Base-by-base conservation (phyloP, 37 sponge, comb jelly and placozoan species). In the Ephydatia muelleri region DNA sequence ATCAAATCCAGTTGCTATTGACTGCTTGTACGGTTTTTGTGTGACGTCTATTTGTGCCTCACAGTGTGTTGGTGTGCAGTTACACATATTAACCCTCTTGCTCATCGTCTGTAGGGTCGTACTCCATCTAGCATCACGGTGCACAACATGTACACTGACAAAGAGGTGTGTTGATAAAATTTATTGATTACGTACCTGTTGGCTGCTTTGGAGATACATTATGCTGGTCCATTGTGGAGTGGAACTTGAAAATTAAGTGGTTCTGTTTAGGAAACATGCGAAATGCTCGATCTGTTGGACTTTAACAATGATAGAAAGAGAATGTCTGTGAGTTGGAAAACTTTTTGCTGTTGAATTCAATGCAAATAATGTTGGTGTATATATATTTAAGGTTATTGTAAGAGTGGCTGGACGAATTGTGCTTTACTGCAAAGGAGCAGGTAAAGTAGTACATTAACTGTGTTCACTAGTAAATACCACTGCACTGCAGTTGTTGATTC, bases 241-340 rank as follows among this genome's bases (percentile, higher is more conserved):
- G n/a, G n/a, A n/a, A n/a, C n/a, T n/a, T n/a, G n/a, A n/a, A n/a
- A n/a, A n/a, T n/a, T n/a, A n/a, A n/a, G n/a, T n/a, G n/a, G n/a
- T n/a, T n/a, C n/a, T 65, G 22, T 65, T 38, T 35, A 87, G 82
- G 77, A 86, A 33, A 78, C 90, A 71, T 93, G 87, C 81, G 93
- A 96, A 64, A 43, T 96, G n/a, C 78, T 98, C 38, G 83, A 89
- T 67, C 92, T 96, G 26, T 84, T 98, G 78, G 99, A 98, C 71
- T 98, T 98, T 82, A 95, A 98, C 76, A 98, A 98, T 75, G 97
- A 92, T 65, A 43, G 99, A 14, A 98, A 98, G 92, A 94, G 99
- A 36, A 98, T 98, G 99, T 96, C 97, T 16, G 95, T 98, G 38
- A 90, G 92, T 78, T 21, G 5, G 21, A 3, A 34, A 23, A 22